phyloP scores from a whole-genome alignment of 2,113 vertebrate genomes.

The Cathartes aura region DNA sequence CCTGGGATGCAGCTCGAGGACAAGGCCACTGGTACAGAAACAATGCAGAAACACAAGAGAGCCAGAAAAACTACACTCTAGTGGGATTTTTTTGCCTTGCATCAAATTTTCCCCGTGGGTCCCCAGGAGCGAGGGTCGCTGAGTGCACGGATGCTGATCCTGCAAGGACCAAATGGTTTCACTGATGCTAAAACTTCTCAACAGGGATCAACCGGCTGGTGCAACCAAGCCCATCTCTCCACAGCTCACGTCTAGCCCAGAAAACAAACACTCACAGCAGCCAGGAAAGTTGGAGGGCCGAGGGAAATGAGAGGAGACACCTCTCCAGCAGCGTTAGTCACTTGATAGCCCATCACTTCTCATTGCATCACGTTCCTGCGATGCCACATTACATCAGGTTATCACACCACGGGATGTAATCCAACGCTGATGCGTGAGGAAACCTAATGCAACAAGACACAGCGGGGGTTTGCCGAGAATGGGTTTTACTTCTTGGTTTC shows the following conservation, averaged over 20 bases:
- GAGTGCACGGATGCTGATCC: rapidly evolving
- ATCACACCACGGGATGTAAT: not conserved
- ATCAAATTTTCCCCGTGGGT: not conserved
- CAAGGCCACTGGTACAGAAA: not conserved
- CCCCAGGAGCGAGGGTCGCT: rapidly evolving
- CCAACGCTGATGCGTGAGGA: not conserved
- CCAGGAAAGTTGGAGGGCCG: not conserved
- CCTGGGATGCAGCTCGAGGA: not conserved
- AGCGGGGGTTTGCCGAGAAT: rapidly evolving
- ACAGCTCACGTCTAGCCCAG: not conserved
- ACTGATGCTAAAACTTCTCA: not conserved
- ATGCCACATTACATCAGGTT: constrained; percentile 11
- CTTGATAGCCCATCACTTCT: not conserved
- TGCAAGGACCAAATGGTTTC: not conserved
- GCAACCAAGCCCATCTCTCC: not conserved
- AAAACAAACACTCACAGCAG: not conserved
- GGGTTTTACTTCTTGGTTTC: not conserved
- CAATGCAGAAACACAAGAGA: not conserved
- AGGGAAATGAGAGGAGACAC: not conserved
- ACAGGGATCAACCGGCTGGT: not conserved
- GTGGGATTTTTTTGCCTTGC: not conserved
- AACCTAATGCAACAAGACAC: not conserved
- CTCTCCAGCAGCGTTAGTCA: not conserved
- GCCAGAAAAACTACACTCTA: not conserved
- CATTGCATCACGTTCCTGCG: not conserved